Percentiles rank a stretch among this genome's conserved stretches.
Conservation (phyloP, 2,797 vertebrate species). For the Rhynchonycteris naso region DNA sequence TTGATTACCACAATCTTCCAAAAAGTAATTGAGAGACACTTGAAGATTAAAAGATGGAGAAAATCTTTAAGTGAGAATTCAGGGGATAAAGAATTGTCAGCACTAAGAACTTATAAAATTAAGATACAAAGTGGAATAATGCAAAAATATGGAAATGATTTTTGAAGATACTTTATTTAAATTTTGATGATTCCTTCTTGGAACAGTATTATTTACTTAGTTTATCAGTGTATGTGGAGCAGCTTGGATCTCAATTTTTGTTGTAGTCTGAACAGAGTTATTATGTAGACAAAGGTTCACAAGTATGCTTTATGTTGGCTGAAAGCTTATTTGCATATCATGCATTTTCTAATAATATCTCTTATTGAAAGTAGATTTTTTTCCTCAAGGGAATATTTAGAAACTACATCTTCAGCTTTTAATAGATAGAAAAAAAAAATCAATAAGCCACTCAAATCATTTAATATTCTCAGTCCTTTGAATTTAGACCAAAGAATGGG, state of each 20-base stretch:
- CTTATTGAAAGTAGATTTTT: constrained; percentile 2
- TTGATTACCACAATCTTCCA: neutral
- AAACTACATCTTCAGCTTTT: constrained; percentile 51
- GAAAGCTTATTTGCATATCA: constrained; percentile 59
- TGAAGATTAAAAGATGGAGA: neutral
- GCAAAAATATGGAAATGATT: neutral
- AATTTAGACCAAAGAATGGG: neutral
- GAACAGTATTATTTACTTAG: neutral
- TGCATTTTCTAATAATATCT: constrained; percentile 52
- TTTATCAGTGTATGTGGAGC: neutral
- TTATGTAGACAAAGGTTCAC: constrained; percentile 31
- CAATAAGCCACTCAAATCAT: neutral
- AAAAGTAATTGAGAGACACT: constrained; percentile 4
- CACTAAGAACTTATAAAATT: neutral
- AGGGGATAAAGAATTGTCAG: neutral
- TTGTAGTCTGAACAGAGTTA: constrained; percentile 26
- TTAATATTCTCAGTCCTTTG: constrained; percentile 43
- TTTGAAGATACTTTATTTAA: neutral
- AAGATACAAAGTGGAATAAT: neutral
- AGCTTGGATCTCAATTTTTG: neutral
- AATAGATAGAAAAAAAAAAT: constrained; percentile 22
- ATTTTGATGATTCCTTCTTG: neutral
- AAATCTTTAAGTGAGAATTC: neutral
- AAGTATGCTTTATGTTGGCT: constrained; percentile 44
- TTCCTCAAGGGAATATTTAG: neutral